Percentiles rank a stretch among this genome's conserved stretches.
Evolutionary conservation across 1,140 invertebrate genomes (phyloP).

Genomic region (Diorhabda sublineata): DNA sequence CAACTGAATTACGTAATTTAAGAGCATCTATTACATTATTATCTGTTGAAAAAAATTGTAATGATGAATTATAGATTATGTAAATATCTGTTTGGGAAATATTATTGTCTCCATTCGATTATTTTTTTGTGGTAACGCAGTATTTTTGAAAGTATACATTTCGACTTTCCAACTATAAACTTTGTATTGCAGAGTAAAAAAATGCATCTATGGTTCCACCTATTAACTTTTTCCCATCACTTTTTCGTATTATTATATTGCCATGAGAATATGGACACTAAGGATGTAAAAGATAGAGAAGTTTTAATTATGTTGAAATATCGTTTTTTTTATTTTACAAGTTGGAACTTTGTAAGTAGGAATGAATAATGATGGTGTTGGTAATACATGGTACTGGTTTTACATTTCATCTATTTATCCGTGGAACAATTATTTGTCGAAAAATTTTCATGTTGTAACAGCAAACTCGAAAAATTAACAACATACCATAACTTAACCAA

Average conservation of each 20-base stretch:
- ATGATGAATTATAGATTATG: too few relatives aligned
- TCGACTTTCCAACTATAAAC: not conserved
- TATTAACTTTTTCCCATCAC: not conserved
- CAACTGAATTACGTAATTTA: too few relatives aligned
- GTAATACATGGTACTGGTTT: not conserved
- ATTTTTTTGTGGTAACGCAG: too few relatives aligned
- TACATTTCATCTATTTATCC: not conserved
- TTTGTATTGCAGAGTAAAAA: not conserved
- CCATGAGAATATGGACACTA: not conserved
- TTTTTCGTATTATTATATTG: not conserved
- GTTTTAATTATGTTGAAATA: not conserved
- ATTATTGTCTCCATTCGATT: too few relatives aligned
- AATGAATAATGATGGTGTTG: not conserved
- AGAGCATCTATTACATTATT: too few relatives aligned
- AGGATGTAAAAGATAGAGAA: not conserved
- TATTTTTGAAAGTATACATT: not conserved
- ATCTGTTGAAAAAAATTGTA: too few relatives aligned
- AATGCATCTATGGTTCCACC: not conserved
- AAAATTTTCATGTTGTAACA: not conserved
- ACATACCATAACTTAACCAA: not conserved
- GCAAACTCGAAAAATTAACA: not conserved
- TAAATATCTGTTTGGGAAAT: too few relatives aligned
- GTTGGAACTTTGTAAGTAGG: not conserved
- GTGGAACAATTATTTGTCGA: too few relatives aligned
- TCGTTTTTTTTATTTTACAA: not conserved